Conservation (phyloP, 2,888 invertebrate species). For the Leistus spinibarbis region DNA sequence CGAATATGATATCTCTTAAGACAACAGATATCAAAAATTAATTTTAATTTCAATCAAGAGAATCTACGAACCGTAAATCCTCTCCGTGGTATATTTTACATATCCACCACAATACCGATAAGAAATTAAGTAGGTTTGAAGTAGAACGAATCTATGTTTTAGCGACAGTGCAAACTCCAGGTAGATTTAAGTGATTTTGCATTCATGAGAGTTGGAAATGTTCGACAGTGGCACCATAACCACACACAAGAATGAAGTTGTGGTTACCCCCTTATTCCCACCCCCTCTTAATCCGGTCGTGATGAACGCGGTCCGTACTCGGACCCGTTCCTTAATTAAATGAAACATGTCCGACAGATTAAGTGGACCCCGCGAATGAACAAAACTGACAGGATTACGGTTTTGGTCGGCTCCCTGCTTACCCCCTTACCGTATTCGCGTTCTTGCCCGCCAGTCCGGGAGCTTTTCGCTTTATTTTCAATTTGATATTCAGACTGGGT, state of each 20-base stretch:
- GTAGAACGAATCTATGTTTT: background rate
- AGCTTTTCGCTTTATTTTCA: conserved; percentile 26
- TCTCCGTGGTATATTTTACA: background rate
- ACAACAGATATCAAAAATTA: too few species aligned
- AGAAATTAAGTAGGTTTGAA: background rate
- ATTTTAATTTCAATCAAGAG: background rate
- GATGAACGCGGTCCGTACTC: conserved; percentile 29
- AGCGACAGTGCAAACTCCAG: background rate
- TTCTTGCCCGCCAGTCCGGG: background rate
- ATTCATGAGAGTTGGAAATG: background rate
- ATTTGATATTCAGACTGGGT: conserved; percentile 24
- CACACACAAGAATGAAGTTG: background rate
- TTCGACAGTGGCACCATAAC: background rate
- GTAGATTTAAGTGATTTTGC: background rate
- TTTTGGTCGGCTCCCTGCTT: too few species aligned
- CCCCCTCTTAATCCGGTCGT: conserved; percentile 31
- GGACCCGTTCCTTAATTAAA: conserved; percentile 35
- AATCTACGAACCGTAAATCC: background rate
- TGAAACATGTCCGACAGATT: conserved; percentile 38
- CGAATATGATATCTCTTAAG: background rate
- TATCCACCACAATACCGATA: background rate
- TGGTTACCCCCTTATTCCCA: background rate
- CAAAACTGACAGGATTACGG: conserved; percentile 37
- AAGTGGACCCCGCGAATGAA: conserved; percentile 37
- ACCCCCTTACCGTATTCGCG: conserved; percentile 19